Evolutionary conservation across 64 coral and sea anemone genomes (phyloP), one percentile per base, ranked within the genome.

Genomic region (Actinia tenebrosa): DNA sequence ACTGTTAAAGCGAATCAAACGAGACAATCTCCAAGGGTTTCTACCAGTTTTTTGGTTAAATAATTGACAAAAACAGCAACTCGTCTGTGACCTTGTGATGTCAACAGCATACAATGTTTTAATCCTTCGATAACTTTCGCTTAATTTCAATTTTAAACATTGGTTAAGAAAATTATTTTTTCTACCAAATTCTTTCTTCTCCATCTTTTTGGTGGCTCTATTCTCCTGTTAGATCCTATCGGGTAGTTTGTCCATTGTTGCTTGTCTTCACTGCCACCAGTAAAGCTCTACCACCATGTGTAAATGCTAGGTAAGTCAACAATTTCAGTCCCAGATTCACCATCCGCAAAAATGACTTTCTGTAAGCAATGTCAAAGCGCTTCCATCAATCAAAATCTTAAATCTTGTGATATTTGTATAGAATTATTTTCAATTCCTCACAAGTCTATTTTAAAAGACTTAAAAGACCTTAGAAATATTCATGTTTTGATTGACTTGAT

Each of bases 21-120:
- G 3, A 14, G 25, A 75, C 13, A 14, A 13, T 75, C 13, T 30
- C 0, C 69, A 42, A 75, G 27, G 69, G 10, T 14, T 75, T 75
- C 3, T 42, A 75, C 69, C 69, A 75, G 69, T 75, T 75, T 50
- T 50, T 75, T 75, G 69, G n/a, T 75, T 75, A 75, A 75, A 75
- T 75, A 75, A 75, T 75, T 75, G 69, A 75, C 69, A 42, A 75
- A 75, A 75, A 15, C 69, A 42, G 25, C 69, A 75, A 75, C 69
- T 42, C 69, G 26, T 3, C 69, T 75, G 69, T 75, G 69, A 75
- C 69, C 27, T 75, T 18, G 69, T 75, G 69, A 75, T 75, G 69
- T 75, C 69, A 75, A 75, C 69, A 42, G 7, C 27, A 42, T 75
- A 75, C n/a, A 75, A 75, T 75, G 63, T 66, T 23, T 66, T 75